These are phyloP conservation scores for Spilosoma lubricipeda DNA, from an alignment of 2,888 invertebrate species.

Conservation along the genomic window DNA sequence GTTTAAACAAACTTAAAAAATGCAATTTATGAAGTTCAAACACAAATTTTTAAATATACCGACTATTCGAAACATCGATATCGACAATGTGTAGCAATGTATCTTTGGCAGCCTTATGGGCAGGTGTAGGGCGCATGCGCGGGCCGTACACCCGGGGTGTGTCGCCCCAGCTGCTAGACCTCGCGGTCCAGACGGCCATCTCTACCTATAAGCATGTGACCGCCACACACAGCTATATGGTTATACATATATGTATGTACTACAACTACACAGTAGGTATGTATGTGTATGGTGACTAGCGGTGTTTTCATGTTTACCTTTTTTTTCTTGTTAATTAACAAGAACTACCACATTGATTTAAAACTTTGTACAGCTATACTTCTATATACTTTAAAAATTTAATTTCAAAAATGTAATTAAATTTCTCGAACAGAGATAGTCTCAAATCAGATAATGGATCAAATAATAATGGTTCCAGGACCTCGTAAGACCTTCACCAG, in stretches of 20 bases:
- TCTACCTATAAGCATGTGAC: neutral
- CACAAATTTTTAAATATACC: neutral
- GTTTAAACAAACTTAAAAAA: neutral
- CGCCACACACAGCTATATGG: neutral
- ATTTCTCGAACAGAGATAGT: neutral
- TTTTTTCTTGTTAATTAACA: neutral
- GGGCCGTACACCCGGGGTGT: conserved; percentile 35
- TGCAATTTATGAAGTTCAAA: neutral
- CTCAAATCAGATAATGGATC: neutral
- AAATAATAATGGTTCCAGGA: neutral
- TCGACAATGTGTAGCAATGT: neutral
- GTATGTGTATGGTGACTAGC: neutral
- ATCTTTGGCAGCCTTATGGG: neutral
- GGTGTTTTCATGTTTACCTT: neutral
- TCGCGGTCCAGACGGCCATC: neutral
- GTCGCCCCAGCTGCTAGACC: conserved; percentile 19
- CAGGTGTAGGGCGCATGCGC: conserved; percentile 35
- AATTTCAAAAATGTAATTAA: neutral
- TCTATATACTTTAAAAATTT: too few relatives aligned
- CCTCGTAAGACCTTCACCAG: too few relatives aligned
- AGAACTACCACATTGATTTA: too few relatives aligned
- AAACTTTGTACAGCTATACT: too few relatives aligned
- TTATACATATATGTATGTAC: neutral
- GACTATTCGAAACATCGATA: neutral
- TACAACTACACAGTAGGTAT: neutral